Evolutionary conservation across 1,140 invertebrate species (phyloP).

Genomic region (Trialeurodes vaporariorum): DNA sequence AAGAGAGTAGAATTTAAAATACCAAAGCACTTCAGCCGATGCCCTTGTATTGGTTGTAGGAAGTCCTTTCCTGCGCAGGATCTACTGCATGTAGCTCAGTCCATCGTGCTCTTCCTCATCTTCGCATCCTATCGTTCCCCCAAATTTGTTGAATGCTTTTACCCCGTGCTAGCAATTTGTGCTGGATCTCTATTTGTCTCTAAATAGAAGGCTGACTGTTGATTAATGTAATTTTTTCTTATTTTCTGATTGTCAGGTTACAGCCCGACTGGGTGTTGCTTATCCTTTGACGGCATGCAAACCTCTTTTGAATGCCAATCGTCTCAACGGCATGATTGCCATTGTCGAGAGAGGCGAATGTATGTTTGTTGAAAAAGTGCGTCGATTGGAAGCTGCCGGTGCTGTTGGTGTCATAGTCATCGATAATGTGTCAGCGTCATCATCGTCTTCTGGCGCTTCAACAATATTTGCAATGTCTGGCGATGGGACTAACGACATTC

Average conservation of each 20-base stretch:
- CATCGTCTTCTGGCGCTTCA: constrained; percentile 44
- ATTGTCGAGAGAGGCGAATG: constrained; percentile 81
- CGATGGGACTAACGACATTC: constrained; percentile 76
- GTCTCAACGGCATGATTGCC: constrained; percentile 61
- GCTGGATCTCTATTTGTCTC: too few relatives aligned
- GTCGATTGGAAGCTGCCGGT: constrained; percentile 68
- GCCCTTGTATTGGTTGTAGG: too few relatives aligned
- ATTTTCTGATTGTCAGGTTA: too few relatives aligned
- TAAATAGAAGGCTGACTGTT: too few relatives aligned
- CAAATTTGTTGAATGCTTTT: too few relatives aligned
- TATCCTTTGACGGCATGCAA: constrained; percentile 57
- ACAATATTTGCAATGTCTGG: constrained; percentile 94
- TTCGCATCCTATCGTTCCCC: too few relatives aligned
- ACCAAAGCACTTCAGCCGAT: too few relatives aligned
- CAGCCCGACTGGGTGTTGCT: constrained; percentile 48
- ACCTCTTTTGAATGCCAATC: constrained; percentile 45
- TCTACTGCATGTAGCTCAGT: too few relatives aligned
- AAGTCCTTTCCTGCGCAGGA: too few relatives aligned
- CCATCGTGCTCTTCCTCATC: too few relatives aligned
- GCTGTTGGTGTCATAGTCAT: constrained; percentile 77
- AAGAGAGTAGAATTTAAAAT: too few relatives aligned
- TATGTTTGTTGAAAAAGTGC: constrained; percentile 90
- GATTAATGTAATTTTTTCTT: constrained; percentile 6
- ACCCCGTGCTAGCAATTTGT: too few relatives aligned
- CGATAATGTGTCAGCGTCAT: constrained; percentile 69